phyloP scores from a whole-genome alignment of 2,113 vertebrate genomes.

The Hippocampus zosterae region DNA sequence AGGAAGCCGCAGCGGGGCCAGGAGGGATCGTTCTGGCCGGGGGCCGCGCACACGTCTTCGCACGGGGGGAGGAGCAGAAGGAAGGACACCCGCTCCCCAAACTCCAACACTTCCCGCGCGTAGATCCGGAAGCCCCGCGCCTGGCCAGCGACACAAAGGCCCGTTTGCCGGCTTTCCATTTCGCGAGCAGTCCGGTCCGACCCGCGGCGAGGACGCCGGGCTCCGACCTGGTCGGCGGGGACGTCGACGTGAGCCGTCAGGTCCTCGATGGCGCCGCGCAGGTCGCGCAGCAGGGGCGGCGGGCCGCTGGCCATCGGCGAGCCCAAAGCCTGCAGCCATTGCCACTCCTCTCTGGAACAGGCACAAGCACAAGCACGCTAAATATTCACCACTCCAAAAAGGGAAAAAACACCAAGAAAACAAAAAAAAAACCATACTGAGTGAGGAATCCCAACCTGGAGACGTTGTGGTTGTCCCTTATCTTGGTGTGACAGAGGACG shows the following conservation, averaged over 20 bases:
- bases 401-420: too few relatives aligned
- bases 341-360: slow-evolving; percentile 82
- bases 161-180: slow-evolving; percentile 19
- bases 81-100: slow-evolving; percentile 83
- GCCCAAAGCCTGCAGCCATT: slow-evolving; percentile 82
- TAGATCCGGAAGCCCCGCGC: slow-evolving; percentile 87
- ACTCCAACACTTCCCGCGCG: slow-evolving; percentile 86
- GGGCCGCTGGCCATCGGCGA: slow-evolving; percentile 63
- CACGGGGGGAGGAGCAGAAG: slow-evolving; percentile 84
- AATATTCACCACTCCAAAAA: too few relatives aligned
- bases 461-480: slow-evolving; percentile 83
- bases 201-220: too few relatives aligned
- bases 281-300: slow-evolving; percentile 78
- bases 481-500: slow-evolving; percentile 84
- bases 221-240: slow-evolving; percentile 78
- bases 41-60: slow-evolving; percentile 84
- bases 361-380: too few relatives aligned
- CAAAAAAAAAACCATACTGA: neutral
- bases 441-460: slow-evolving; percentile 72
- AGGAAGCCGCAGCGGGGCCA: slow-evolving; percentile 81
- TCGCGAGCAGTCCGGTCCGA: slow-evolving; percentile 27
- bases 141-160: slow-evolving; percentile 53
- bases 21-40: slow-evolving; percentile 84
- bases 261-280: slow-evolving; percentile 78
- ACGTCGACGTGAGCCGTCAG: slow-evolving; percentile 81